Evolutionary conservation across 2,797 vertebrate genomes (phyloP).

Genomic region (Ctenopoma multispine): DNA sequence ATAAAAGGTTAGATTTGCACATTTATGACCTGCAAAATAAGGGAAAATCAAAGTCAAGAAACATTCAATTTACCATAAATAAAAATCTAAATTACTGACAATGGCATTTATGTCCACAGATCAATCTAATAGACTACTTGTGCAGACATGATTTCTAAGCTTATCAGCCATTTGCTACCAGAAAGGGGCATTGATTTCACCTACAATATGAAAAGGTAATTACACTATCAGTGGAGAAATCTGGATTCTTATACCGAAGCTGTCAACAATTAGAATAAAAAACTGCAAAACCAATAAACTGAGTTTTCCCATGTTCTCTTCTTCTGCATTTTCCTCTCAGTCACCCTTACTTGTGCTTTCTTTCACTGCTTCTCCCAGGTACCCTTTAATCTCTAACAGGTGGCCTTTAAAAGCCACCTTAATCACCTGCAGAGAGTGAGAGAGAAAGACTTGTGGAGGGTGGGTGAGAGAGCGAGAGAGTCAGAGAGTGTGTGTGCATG

Average conservation of each 20-base stretch:
- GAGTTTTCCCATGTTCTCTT: conserved; percentile 41
- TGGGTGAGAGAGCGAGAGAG: conserved; percentile 11
- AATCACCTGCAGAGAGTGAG: conserved; percentile 78
- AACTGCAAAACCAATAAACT: conserved; percentile 38
- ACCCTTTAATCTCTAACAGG: conserved; percentile 88
- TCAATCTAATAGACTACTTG: background rate
- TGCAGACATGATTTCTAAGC: background rate
- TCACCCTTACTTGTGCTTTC: conserved; percentile 46
- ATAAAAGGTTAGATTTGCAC: conserved; percentile 17
- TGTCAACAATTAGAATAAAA: conserved; percentile 37
- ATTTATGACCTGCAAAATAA: conserved; percentile 18
- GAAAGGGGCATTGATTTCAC: background rate
- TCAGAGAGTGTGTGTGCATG: conserved; percentile 38
- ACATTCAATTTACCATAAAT: background rate
- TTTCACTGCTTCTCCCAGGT: conserved; percentile 78
- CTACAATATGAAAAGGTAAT: conserved; percentile 13
- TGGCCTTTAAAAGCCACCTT: conserved; percentile 85
- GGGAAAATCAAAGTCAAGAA: background rate
- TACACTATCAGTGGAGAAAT: conserved; percentile 5
- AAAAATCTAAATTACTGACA: no score
- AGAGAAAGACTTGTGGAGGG: conserved; percentile 33
- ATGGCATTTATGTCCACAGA: no score
- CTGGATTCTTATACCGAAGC: conserved; percentile 13
- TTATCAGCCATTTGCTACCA: background rate
- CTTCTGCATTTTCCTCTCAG: conserved; percentile 42